These are phyloP conservation scores for Mus spretus DNA, from an alignment of 2,797 vertebrate species.

Conservation along the genomic window DNA sequence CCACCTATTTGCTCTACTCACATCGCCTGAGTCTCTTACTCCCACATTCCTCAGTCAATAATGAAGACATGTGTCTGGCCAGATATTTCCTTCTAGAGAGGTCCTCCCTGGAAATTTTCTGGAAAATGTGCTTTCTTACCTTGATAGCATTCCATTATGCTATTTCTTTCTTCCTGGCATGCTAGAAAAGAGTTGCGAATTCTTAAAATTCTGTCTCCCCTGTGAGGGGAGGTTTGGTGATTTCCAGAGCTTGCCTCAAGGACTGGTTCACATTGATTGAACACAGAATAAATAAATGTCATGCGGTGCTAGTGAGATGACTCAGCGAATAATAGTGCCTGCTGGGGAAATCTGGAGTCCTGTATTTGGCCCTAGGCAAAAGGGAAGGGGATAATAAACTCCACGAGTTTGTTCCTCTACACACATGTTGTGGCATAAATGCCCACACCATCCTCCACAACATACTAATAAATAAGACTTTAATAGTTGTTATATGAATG, in stretches of 20 bases:
- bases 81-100: not conserved
- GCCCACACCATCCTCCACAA: not conserved
- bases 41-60: not conserved
- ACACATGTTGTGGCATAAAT: not conserved
- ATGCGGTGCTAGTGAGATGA: not conserved
- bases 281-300: not conserved
- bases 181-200: not conserved
- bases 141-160: not conserved
- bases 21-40: not conserved
- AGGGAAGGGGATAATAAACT: not conserved
- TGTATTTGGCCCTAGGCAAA: not conserved
- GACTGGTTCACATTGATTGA: not conserved
- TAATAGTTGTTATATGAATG: not conserved
- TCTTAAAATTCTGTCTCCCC: not conserved
- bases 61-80: not conserved
- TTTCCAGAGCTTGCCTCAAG: not conserved
- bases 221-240: not conserved
- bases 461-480: not conserved
- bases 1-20: not conserved
- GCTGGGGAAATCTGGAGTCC: not conserved
- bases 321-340: not conserved
- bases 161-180: not conserved
- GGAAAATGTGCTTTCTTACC: not conserved
- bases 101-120: not conserved
- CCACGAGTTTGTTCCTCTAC: not conserved